Percentiles rank a stretch among this genome's conserved stretches.
Conservation (phyloP, 1,140 invertebrate genomes). For the Thaumatotibia leucotreta region DNA sequence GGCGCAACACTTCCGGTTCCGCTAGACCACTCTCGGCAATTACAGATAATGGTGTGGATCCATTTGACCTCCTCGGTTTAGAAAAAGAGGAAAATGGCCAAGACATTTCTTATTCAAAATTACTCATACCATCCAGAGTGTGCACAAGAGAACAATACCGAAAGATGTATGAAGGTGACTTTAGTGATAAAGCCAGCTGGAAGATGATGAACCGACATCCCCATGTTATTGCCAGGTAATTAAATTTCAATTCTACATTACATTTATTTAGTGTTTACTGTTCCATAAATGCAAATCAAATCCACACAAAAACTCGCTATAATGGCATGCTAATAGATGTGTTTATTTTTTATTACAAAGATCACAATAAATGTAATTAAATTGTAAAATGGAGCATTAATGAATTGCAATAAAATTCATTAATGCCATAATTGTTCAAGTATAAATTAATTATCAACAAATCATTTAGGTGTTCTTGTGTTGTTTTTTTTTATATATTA, state of each 20-base stretch:
- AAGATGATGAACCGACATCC: constrained; percentile 71
- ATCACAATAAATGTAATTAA: too few species aligned
- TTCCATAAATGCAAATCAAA: neutral
- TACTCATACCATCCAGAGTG: constrained; percentile 86
- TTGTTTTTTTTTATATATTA: too few species aligned
- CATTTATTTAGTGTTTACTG: neutral
- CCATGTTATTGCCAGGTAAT: constrained; percentile 82
- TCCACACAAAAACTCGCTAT: neutral
- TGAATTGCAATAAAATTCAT: too few species aligned
- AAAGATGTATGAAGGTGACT: constrained; percentile 76
- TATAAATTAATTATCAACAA: too few species aligned
- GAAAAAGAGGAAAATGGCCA: constrained; percentile 89
- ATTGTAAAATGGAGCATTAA: too few species aligned
- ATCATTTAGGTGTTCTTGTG: too few species aligned
- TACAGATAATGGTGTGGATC: constrained; percentile 90
- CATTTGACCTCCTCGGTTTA: constrained; percentile 89
- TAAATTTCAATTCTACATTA: neutral
- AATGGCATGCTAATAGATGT: neutral
- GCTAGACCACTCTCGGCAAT: constrained; percentile 87
- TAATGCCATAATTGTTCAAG: too few species aligned
- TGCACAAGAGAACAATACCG: constrained; percentile 74
- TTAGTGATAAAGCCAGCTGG: constrained; percentile 72
- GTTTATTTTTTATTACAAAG: neutral
- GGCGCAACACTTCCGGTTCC: constrained; percentile 87
- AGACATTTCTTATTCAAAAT: constrained; percentile 91